Evolutionary conservation across 2,797 vertebrate genomes (phyloP), one percentile per base, ranked within the genome.

Genomic region (Channa striata): DNA sequence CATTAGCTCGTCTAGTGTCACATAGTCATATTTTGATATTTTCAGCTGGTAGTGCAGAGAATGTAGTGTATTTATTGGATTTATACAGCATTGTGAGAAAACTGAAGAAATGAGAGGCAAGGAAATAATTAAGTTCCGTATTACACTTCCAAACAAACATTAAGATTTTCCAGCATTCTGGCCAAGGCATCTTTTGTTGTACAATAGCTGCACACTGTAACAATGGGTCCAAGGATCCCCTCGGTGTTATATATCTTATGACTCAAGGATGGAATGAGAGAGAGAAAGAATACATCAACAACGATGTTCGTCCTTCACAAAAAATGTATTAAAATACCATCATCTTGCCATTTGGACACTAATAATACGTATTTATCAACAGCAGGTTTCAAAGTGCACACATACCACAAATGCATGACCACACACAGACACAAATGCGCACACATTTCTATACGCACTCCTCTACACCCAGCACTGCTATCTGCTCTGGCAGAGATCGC

Each of bases 121-220:
- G 68, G 80, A 81, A 84, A 86, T 83, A 68, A 85, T 91, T 83
- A 79, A 59, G 77, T 68, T 81, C 69, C 58, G 47, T 74, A 62
- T 72, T 67, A 62, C 64, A 61, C 71, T 85, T 88, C 78, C 85
- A 89, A 89, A 88, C 78, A 88, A 84, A 87, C 81, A 81, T 78
- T 64, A 59, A 67, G 66, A 88, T 83, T 91, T 92, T 89, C 86
- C 87, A 82, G 59, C 44, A 17, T 30, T 60, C 34, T 60, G 58
- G 77, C 85, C 86, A 90, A 84, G 61, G 73, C 57, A 65, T 64
- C 42, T 77, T 87, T 83, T 81, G 75, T 71, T 80, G 72, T 79
- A 81, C 40, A 71, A 68, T 60, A 57, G 50, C 48, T 80, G 43
- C 48, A 21, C 57, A 54, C 70, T 66, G 19, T 72, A 82, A 91